These are phyloP conservation scores for Epinotia brunnichana DNA, from an alignment of 2,888 invertebrate genomes.

Conservation along the genomic window DNA sequence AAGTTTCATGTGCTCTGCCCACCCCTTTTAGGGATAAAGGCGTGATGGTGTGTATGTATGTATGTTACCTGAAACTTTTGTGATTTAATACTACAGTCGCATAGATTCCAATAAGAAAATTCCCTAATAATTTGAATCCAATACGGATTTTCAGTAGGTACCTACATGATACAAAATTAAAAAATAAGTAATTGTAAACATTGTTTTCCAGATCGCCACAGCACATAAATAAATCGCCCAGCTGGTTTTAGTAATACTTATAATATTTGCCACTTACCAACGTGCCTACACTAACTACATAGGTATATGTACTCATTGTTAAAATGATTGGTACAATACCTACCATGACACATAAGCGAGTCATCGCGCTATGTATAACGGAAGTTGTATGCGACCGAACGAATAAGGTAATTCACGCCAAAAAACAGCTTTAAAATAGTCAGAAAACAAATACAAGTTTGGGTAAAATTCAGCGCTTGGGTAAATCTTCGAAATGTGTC, in stretches of 20 bases:
- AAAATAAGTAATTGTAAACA: no score
- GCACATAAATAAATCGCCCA: slow-evolving; percentile 4
- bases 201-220: neutral
- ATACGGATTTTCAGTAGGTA: no score
- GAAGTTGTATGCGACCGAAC: neutral
- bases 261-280: no score
- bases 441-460: neutral
- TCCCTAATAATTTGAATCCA: no score
- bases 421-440: neutral
- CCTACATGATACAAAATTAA: no score
- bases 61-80: no score
- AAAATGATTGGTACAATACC: slow-evolving; percentile 6
- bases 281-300: neutral
- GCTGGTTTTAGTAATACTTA: neutral
- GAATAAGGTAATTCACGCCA: neutral
- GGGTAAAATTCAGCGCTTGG: neutral
- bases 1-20: no score
- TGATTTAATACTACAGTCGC: no score
- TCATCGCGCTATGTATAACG: slow-evolving; percentile 1
- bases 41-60: no score
- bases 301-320: slow-evolving; percentile 5
- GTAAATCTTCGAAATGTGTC: neutral
- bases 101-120: no score
- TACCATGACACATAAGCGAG: slow-evolving; percentile 15
- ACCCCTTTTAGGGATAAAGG: no score